Base-by-base conservation (phyloP, 2,113 vertebrate species). In the Hypomesus transpacificus region DNA sequence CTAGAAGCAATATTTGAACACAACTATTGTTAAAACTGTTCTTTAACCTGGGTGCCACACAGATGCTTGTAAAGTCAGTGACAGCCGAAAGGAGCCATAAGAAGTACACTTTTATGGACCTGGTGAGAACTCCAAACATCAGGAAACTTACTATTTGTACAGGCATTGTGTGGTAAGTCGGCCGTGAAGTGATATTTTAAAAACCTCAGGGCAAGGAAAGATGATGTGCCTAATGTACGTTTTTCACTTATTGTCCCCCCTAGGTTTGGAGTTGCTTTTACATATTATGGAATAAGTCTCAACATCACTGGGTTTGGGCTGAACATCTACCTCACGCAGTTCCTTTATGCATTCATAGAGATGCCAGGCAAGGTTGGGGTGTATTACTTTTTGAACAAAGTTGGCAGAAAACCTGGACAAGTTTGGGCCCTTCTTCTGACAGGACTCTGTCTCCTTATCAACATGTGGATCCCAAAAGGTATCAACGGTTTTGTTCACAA, bases 401-500 rank as follows among this genome's bases (percentile, higher is more conserved):
- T 89, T 20, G 91, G 92, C 1, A 75, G 90, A 69, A 84, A 78
- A 63, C 14, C 58, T 14, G 75, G 80, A n/a, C 71, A 91, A 66
- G 60, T 66, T 0, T 70, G 56, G 39, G 16, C 86, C 0, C 16
- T 90, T 65, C 18, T 93, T 14, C 39, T 75, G 5, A 90, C 90
- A 2, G 90, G 89, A 14, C 53, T 87, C 28, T 91, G 88, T 71
- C 88, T 95, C 14, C 90, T 93, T 59, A 79, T 90, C 79, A 92
- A 92, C 59, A 52, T 92, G 9, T 72, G 93, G 74, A 64, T 92
- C 59, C 69, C 93, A 68, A 78, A 84, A 2, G 6, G 95, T 96
- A 64, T 85, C 31, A 77, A 59, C 26, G 22, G 18, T 2, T 52
- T 56, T 46, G 16, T 3, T 11, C 64, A 54, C 51, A 14, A 31